Conservation (phyloP, 2,797 vertebrate species). For the Emydoidea blandingii region DNA sequence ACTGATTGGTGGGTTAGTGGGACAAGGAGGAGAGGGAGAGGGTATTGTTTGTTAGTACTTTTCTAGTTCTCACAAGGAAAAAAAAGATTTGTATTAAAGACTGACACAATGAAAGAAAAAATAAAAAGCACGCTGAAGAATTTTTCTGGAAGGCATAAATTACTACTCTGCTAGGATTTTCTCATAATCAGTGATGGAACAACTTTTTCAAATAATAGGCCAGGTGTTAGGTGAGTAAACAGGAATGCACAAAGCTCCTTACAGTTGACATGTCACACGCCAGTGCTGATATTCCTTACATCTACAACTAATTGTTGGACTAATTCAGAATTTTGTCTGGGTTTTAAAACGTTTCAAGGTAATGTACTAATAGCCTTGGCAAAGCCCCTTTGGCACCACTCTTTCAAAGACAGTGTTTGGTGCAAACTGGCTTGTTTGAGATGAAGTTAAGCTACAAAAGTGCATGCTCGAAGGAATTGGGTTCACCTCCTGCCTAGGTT, state of each 20-base stretch:
- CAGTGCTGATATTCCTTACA: rapidly evolving
- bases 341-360: background rate
- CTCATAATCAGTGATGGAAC: rapidly evolving
- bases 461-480: background rate
- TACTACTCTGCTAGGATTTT: rapidly evolving
- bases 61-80: background rate
- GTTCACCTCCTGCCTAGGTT: background rate
- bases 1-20: background rate
- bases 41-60: background rate
- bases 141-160: background rate
- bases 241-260: background rate
- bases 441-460: background rate
- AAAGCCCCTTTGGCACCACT: background rate
- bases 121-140: background rate
- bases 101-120: background rate
- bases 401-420: background rate
- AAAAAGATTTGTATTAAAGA: background rate
- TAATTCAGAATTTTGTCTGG: background rate
- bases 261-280: background rate
- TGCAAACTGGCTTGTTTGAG: background rate
- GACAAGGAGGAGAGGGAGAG: background rate
- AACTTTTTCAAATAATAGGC: rapidly evolving
- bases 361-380: background rate
- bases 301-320: background rate
- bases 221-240: background rate